Evolutionary conservation across 2,113 vertebrate genomes (phyloP).

Genomic region (Dicentrarchus labrax): DNA sequence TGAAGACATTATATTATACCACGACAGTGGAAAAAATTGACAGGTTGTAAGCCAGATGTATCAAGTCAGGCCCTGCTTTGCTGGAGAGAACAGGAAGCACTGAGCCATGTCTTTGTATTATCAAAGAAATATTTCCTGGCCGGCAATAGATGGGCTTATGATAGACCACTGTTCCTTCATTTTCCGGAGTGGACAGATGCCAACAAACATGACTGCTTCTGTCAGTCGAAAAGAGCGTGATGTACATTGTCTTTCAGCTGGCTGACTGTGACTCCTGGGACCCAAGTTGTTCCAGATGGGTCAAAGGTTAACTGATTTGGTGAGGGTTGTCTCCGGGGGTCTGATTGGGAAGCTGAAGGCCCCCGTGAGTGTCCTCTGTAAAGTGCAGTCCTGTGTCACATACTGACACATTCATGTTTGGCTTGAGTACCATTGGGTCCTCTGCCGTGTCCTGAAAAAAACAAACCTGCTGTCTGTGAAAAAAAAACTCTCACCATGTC

Average conservation of each 20-base stretch:
- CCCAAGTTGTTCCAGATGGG: slow-evolving; percentile 67
- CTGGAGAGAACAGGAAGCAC: slow-evolving; percentile 62
- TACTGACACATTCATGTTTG: slow-evolving; percentile 74
- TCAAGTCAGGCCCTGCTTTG: slow-evolving; percentile 57
- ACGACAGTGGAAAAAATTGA: slow-evolving; percentile 42
- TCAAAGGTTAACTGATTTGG: slow-evolving; percentile 81
- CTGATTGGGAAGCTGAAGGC: slow-evolving; percentile 71
- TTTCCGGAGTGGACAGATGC: slow-evolving; percentile 57
- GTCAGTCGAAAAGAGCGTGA: slow-evolving; percentile 64
- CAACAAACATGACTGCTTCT: slow-evolving; percentile 66
- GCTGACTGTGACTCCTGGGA: slow-evolving; percentile 66
- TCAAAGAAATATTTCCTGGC: slow-evolving; percentile 73
- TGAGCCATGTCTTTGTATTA: slow-evolving; percentile 74
- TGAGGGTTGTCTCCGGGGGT: slow-evolving; percentile 69
- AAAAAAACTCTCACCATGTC: slow-evolving; percentile 53
- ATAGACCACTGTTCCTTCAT: slow-evolving; percentile 67
- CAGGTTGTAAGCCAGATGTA: slow-evolving; percentile 63
- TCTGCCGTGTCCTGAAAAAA: slow-evolving; percentile 48
- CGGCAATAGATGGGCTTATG: slow-evolving; percentile 54
- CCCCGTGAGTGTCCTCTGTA: slow-evolving; percentile 72
- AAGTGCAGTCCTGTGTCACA: slow-evolving; percentile 80
- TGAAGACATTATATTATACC: slow-evolving; percentile 39
- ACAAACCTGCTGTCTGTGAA: slow-evolving; percentile 35
- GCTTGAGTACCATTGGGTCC: slow-evolving; percentile 74
- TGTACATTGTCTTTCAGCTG: slow-evolving; percentile 80